Evolutionary conservation across 2,113 vertebrate species (phyloP), one percentile per base, ranked within the genome.

Genomic region (Noctilio leporinus): DNA sequence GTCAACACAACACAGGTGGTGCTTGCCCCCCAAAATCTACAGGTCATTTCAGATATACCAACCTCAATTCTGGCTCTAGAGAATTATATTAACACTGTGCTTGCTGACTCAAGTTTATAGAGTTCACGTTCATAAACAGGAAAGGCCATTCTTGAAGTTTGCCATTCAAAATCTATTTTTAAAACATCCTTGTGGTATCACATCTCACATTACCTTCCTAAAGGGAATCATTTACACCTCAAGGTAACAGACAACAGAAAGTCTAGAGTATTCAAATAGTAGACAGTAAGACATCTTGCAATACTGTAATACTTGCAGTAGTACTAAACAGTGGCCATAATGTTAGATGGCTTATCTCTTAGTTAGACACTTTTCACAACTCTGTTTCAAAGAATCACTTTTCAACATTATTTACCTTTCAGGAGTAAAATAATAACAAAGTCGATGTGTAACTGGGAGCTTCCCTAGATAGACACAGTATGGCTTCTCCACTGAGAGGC

Each of bases 101-200:
- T 92, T 65, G 5, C 24, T 93, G 33, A 82, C 38, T 89, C 26
- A 45, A 47, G 17, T 2, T n/a, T 89, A 85, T 30, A 65, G 19
- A 84, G 8, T 80, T 2, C 43, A 87, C 24, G 45, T 72, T 72
- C 47, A 83, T 55, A 55, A 89, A 89, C 45, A 77, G 43, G 10
- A 87, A 65, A 20, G 6, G 59, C 33, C 55, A 93, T 65, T 70
- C 28, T 86, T 91, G 62, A 24, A 93, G 16, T 53, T 82, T 67
- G 26, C 10, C 70, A 75, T 80, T 87, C 64, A 91, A 93, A 93
- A 22, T 84, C 26, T n/a, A 88, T 90, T 95, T 75, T 65, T 45
- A 26, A 93, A 90, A 88, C 80, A 12, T 57, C 38, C 24, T 73
- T 83, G 30, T 20, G 81, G 49, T 53, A 38, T 51, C 45, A 94